Percentiles rank a stretch among this genome's conserved stretches.
Evolutionary conservation across 2,797 vertebrate species (phyloP).

Genomic region (Alfaro cultratus): DNA sequence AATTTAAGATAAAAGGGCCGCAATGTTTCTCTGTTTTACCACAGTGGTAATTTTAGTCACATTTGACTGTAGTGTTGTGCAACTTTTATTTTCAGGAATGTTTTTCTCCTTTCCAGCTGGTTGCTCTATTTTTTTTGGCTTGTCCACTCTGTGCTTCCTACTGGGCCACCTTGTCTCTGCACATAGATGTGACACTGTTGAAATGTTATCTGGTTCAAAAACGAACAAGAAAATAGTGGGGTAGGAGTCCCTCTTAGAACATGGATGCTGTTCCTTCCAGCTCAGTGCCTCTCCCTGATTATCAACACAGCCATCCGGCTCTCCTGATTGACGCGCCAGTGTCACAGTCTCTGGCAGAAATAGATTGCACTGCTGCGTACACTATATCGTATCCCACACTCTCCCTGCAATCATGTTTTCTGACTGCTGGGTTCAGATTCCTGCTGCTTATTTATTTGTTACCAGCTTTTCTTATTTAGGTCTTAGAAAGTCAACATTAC

Average conservation of each 20-base stretch:
- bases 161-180: slow-evolving; percentile 22
- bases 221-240: slow-evolving; percentile 35
- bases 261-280: slow-evolving; percentile 46
- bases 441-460: slow-evolving; percentile 75
- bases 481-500: slow-evolving; percentile 71
- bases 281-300: slow-evolving; percentile 36
- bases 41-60: not conserved
- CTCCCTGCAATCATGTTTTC: slow-evolving; percentile 17
- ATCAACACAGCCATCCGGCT: slow-evolving; percentile 38
- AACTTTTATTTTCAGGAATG: not conserved
- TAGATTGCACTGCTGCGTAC: slow-evolving; percentile 63
- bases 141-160: slow-evolving; percentile 7
- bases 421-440: slow-evolving; percentile 39
- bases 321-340: slow-evolving; percentile 56
- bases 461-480: slow-evolving; percentile 72
- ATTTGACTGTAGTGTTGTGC: not conserved
- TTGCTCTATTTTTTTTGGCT: slow-evolving; percentile 3
- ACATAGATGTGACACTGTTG: slow-evolving; percentile 36
- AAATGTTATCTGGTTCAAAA: slow-evolving; percentile 34
- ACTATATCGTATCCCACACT: slow-evolving; percentile 47
- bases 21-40: not conserved
- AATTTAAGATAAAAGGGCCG: accelerated
- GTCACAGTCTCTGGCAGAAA: slow-evolving; percentile 59
- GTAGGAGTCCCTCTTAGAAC: slow-evolving; percentile 31
- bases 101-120: slow-evolving; percentile 1